Conservation (phyloP, 2,113 vertebrate species). For the Geococcyx californianus region DNA sequence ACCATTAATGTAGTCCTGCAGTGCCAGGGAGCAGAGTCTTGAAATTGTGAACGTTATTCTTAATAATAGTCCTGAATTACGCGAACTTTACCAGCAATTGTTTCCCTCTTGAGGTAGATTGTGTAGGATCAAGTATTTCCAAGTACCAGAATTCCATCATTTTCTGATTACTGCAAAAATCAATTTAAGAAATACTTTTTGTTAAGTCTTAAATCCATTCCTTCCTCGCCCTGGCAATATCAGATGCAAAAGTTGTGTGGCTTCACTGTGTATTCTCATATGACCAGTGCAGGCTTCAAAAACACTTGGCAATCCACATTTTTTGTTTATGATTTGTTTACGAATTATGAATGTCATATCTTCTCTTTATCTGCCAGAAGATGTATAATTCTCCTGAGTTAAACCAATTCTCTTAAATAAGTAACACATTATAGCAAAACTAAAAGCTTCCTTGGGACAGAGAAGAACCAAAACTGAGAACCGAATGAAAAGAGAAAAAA, state of each 20-base stretch:
- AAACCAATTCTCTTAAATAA: not conserved
- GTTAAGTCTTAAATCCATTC: not conserved
- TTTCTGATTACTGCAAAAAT: not conserved
- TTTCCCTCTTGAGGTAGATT: not conserved
- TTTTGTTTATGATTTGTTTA: not conserved
- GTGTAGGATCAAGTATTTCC: not conserved
- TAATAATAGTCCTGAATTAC: not conserved
- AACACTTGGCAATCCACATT: not conserved
- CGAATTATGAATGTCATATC: rapidly evolving
- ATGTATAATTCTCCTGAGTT: not conserved
- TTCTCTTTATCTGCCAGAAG: not conserved
- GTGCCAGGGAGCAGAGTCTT: not conserved
- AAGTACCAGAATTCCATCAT: not conserved
- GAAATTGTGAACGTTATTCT: not conserved
- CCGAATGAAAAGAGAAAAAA: not conserved
- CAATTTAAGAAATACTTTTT: not conserved
- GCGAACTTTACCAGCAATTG: not conserved
- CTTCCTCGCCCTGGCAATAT: not conserved
- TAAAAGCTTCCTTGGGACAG: not conserved
- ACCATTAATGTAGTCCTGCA: not conserved
- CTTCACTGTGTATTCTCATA: not conserved
- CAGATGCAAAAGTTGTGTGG: not conserved
- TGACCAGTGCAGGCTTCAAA: not conserved
- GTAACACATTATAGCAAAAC: not conserved
- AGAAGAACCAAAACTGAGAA: not conserved